Evolutionary conservation across 2,797 vertebrate species (phyloP).

Genomic region (Micropoecilia bifurca): DNA sequence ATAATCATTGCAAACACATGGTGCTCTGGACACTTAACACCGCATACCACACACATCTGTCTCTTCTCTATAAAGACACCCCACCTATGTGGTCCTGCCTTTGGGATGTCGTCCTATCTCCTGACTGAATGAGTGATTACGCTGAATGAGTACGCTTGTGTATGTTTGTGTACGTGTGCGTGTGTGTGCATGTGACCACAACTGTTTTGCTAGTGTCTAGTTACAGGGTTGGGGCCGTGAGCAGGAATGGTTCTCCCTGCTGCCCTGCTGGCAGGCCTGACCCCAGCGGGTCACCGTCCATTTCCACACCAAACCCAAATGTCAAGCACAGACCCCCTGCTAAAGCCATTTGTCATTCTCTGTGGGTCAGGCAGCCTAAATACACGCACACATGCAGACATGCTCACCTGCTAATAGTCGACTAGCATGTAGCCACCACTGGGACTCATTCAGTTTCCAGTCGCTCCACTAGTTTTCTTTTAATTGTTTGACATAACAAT

Average conservation of each 20-base stretch:
- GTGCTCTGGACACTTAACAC: conserved; percentile 28
- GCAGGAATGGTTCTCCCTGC: conserved; percentile 71
- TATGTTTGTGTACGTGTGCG: conserved; percentile 35
- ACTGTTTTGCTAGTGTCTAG: conserved; percentile 77
- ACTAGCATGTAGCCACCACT: conserved; percentile 2
- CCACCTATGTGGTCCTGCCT: conserved; percentile 71
- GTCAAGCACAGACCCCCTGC: conserved; percentile 71
- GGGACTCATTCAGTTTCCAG: not conserved
- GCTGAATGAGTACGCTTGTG: conserved; percentile 20
- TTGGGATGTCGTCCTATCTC: conserved; percentile 61
- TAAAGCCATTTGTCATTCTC: conserved; percentile 80
- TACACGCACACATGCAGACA: conserved; percentile 23
- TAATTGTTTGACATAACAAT: conserved; percentile 2
- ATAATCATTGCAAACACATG: conserved; percentile 14
- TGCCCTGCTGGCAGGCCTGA: conserved; percentile 72
- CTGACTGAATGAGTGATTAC: conserved; percentile 60
- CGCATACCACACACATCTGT: conserved; percentile 65
- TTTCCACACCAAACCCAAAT: conserved; percentile 80
- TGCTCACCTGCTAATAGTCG: conserved; percentile 54
- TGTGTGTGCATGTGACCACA: conserved; percentile 27
- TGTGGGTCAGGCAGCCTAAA: conserved; percentile 57
- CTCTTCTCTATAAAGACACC: conserved; percentile 55
- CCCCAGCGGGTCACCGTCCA: conserved; percentile 76
- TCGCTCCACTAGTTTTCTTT: not conserved
- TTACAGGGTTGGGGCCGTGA: conserved; percentile 67